These are phyloP conservation scores for Carapus acus DNA, from an alignment of 2,797 vertebrate species.

Conservation along the genomic window DNA sequence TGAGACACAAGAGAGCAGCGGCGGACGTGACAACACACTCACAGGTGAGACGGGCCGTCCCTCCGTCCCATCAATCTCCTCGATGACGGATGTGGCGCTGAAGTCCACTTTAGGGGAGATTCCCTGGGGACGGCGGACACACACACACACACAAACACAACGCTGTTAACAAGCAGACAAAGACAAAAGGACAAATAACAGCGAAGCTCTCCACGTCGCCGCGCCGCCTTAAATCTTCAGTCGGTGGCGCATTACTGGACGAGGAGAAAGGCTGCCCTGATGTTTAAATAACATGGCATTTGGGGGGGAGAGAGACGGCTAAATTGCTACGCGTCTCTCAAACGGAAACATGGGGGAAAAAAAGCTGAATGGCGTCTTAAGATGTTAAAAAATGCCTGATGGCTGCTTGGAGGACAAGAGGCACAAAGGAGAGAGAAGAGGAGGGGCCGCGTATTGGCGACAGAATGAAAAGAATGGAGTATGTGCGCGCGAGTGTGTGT, in stretches of 20 bases:
- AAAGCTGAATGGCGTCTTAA: slow-evolving; percentile 57
- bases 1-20: background rate
- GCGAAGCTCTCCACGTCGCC: slow-evolving; percentile 66
- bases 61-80: slow-evolving; percentile 74
- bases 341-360: slow-evolving; percentile 64
- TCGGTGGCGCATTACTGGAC: slow-evolving; percentile 53
- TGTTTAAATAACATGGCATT: slow-evolving; percentile 68
- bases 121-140: slow-evolving; percentile 82
- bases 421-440: slow-evolving; percentile 18
- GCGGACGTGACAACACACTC: slow-evolving; percentile 33
- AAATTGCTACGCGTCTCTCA: slow-evolving; percentile 61
- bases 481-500: too few relatives aligned
- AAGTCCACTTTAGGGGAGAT: slow-evolving; percentile 92
- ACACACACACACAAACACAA: slow-evolving; percentile 54
- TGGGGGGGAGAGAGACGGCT: slow-evolving; percentile 55
- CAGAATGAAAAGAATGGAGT: slow-evolving; percentile 23
- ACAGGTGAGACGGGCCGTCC: slow-evolving; percentile 48
- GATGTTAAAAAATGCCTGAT: slow-evolving; percentile 65
- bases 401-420: slow-evolving; percentile 34
- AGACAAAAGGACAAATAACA: slow-evolving; percentile 74
- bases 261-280: slow-evolving; percentile 57
- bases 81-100: slow-evolving; percentile 83
- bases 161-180: slow-evolving; percentile 68
- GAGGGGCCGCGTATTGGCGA: slow-evolving; percentile 7
- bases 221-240: slow-evolving; percentile 73